Conservation (phyloP, 2,797 vertebrate genomes). For the Garrulus glandarius region DNA sequence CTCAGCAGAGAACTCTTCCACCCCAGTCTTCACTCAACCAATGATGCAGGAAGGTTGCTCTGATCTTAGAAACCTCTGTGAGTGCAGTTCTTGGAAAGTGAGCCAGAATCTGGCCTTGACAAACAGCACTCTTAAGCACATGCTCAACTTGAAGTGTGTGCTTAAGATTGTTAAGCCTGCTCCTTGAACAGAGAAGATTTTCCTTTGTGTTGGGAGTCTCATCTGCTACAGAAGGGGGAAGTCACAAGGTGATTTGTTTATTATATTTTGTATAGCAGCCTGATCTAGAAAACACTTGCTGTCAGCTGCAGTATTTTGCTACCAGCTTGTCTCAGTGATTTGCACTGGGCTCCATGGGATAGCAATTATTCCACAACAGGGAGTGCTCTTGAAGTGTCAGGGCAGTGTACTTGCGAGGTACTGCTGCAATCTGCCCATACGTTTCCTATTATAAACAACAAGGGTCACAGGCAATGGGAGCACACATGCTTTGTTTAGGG, state of each 20-base stretch:
- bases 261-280: neutral
- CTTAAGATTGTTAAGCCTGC: constrained; percentile 10
- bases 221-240: neutral
- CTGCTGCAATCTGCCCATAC: neutral
- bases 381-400: constrained; percentile 2
- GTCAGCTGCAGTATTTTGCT: constrained; percentile 26
- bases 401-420: neutral
- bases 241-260: constrained; percentile 13
- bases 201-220: constrained; percentile 1
- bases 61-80: neutral
- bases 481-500: accelerated
- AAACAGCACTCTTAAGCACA: neutral
- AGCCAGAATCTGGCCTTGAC: neutral
- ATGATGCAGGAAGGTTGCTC: neutral
- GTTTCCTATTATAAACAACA: neutral
- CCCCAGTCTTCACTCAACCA: neutral
- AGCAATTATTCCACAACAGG: constrained; percentile 26
- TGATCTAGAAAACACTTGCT: constrained; percentile 9
- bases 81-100: neutral
- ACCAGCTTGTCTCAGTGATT: constrained; percentile 16
- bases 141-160: neutral
- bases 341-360: constrained; percentile 14
- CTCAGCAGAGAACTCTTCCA: neutral
- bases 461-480: neutral
- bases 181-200: constrained; percentile 2